Percentiles rank a stretch among this genome's conserved stretches.
Conservation (phyloP, 2,797 vertebrate genomes). For the Anguilla marmorata region DNA sequence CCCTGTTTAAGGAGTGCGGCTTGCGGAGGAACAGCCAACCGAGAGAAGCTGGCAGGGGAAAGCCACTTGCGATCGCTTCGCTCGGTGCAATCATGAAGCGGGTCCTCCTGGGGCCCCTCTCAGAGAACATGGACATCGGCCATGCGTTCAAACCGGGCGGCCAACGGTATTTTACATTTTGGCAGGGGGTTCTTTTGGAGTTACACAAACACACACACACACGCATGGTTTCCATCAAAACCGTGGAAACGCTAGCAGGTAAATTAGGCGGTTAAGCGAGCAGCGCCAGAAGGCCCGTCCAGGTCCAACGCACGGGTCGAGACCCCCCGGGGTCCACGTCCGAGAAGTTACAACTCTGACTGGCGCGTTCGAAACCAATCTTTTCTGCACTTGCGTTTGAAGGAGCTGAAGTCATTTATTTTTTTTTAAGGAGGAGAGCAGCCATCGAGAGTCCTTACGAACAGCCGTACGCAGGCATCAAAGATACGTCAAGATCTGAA, state of each 20-base stretch:
- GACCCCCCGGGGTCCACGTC: not conserved
- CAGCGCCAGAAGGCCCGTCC: not conserved
- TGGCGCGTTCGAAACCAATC: not conserved
- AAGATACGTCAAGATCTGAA: constrained; percentile 35
- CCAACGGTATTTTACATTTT: not conserved
- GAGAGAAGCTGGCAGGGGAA: not conserved
- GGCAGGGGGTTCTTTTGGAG: not conserved
- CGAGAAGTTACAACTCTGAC: not conserved
- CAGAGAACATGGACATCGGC: not conserved
- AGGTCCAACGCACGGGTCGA: not conserved
- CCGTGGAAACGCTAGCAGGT: not conserved
- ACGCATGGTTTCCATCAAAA: not conserved
- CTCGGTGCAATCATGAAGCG: not conserved
- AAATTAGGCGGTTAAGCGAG: not conserved
- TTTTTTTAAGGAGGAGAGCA: constrained; percentile 36
- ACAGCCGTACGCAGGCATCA: constrained; percentile 36
- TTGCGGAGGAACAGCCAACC: not conserved
- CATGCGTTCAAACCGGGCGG: not conserved
- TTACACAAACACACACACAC: not conserved
- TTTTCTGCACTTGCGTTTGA: constrained; percentile 29
- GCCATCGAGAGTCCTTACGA: constrained; percentile 23
- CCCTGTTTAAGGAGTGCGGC: not conserved
- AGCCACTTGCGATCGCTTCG: not conserved
- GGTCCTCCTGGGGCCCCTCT: not conserved
- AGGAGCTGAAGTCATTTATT: constrained; percentile 39